Evolutionary conservation across 2,888 invertebrate species (phyloP).

Genomic region (Cyclophora albipunctata): DNA sequence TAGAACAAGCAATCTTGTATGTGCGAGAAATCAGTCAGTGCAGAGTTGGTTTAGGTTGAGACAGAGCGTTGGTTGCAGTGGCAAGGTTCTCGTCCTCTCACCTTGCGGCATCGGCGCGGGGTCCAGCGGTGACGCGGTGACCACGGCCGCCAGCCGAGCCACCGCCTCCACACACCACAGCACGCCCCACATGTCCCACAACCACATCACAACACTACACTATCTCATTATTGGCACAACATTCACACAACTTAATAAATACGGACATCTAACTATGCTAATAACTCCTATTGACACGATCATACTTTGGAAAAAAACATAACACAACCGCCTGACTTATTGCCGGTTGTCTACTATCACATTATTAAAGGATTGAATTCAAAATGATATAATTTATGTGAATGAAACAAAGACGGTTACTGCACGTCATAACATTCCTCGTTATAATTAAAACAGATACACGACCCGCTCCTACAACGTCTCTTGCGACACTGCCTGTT

Average conservation of each 20-base stretch:
- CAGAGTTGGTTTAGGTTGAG: neutral
- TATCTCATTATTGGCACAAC: constrained; percentile 75
- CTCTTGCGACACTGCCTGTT: constrained; percentile 38
- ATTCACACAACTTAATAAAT: constrained; percentile 71
- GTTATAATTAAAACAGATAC: constrained; percentile 32
- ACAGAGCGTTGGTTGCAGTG: constrained; percentile 40
- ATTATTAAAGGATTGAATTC: constrained; percentile 44
- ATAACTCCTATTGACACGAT: constrained; percentile 68
- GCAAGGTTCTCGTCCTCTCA: constrained; percentile 61
- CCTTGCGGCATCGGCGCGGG: constrained; percentile 59
- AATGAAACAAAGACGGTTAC: constrained; percentile 67
- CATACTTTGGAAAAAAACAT: constrained; percentile 69
- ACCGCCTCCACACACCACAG: constrained; percentile 61
- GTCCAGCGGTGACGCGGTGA: constrained; percentile 57
- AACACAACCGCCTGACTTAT: constrained; percentile 39
- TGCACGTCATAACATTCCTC: constrained; percentile 74
- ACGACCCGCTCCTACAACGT: constrained; percentile 35
- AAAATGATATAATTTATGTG: constrained; percentile 47
- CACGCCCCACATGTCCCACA: constrained; percentile 73
- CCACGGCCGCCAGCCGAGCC: constrained; percentile 53
- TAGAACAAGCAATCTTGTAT: constrained; percentile 40
- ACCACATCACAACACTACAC: constrained; percentile 74
- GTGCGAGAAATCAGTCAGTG: constrained; percentile 7
- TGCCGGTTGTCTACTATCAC: constrained; percentile 48
- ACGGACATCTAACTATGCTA: constrained; percentile 70